Conservation (phyloP, 35 echinoderm and acorn worm genomes). For the Strongylocentrotus purpuratus region DNA sequence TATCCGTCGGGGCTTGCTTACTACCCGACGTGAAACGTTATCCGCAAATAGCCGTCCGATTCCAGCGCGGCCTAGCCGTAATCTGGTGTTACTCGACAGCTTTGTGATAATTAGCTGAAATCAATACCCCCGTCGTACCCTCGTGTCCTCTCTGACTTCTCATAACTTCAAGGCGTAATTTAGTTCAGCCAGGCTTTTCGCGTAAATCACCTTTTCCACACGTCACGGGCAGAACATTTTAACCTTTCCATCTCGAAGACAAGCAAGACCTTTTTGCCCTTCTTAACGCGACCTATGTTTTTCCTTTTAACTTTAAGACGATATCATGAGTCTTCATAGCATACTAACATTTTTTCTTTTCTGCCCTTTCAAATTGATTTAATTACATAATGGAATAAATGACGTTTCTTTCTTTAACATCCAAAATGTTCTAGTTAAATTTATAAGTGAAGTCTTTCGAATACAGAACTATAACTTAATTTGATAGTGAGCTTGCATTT, state of each 20-base stretch:
- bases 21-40: neutral
- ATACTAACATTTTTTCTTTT: too few species aligned
- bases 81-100: neutral
- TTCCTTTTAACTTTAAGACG: too few species aligned
- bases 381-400: too few species aligned
- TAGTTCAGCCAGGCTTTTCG: neutral
- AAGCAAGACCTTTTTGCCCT: neutral
- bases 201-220: neutral
- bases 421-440: too few species aligned
- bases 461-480: too few species aligned
- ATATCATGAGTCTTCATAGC: too few species aligned
- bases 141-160: neutral
- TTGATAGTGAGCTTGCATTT: too few species aligned
- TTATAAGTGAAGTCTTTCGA: too few species aligned
- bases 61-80: neutral
- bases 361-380: too few species aligned
- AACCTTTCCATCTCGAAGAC: neutral
- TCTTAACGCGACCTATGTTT: too few species aligned
- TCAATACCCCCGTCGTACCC: neutral
- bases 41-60: constrained; percentile 7
- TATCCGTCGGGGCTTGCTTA: neutral
- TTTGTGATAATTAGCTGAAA: constrained; percentile 19
- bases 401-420: too few species aligned
- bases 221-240: neutral
- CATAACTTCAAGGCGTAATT: constrained; percentile 2